Percentiles rank a stretch among this genome's conserved stretches.
Evolutionary conservation across 2,113 vertebrate genomes (phyloP).

Genomic region (Caretta caretta): DNA sequence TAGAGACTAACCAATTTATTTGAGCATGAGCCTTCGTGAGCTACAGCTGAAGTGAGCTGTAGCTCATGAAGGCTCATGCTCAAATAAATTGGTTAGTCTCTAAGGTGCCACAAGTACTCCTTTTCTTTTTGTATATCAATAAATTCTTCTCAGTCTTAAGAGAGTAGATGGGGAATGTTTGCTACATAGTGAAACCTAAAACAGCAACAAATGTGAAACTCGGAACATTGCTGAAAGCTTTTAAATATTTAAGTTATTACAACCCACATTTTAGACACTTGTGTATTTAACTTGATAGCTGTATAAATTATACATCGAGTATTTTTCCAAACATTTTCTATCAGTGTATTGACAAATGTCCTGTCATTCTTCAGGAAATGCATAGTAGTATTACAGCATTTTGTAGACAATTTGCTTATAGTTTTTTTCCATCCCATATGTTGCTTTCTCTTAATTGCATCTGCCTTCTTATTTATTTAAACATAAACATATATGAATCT

Average conservation of each 20-base stretch:
- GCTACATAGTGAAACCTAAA: background rate
- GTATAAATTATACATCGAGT: slow-evolving; percentile 64
- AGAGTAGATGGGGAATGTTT: slow-evolving; percentile 1
- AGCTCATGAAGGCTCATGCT: too few species aligned
- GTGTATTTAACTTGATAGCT: slow-evolving; percentile 65
- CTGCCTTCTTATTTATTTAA: slow-evolving; percentile 72
- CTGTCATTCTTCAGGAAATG: slow-evolving; percentile 62
- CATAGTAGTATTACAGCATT: slow-evolving; percentile 35
- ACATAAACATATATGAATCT: slow-evolving; percentile 45
- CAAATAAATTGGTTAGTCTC: too few species aligned
- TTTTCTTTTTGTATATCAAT: background rate
- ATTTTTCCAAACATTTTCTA: slow-evolving; percentile 52
- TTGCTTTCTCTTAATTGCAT: slow-evolving; percentile 48
- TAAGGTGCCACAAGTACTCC: too few species aligned
- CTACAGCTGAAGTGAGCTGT: too few species aligned
- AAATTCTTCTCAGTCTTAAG: background rate
- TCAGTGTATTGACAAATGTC: slow-evolving; percentile 68
- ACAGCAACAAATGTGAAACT: slow-evolving; percentile 47
- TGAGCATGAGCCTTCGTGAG: too few species aligned
- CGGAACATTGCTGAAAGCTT: slow-evolving; percentile 51
- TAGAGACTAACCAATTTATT: too few species aligned
- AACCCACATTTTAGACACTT: slow-evolving; percentile 59
- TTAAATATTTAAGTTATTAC: slow-evolving; percentile 72
- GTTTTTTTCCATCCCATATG: slow-evolving; percentile 43
- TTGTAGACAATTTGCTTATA: slow-evolving; percentile 55